Evolutionary conservation across 2,113 vertebrate genomes (phyloP).

Genomic region (Candoia aspera): DNA sequence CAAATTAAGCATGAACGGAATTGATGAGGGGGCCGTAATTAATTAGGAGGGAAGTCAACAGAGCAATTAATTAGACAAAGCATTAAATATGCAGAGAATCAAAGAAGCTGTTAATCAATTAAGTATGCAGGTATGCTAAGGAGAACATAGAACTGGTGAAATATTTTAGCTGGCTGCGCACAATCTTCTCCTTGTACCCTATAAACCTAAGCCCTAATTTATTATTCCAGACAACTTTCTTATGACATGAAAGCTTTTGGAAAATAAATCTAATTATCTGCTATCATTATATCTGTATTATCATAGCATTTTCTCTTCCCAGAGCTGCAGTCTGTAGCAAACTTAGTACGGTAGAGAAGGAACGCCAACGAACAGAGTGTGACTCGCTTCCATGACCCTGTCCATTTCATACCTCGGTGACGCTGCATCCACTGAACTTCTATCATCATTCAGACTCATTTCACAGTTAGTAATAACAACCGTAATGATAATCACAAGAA

Average conservation of each 20-base stretch:
- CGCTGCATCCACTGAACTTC: too few relatives aligned
- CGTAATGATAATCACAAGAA: neutral
- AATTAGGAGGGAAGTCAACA: conserved; percentile 60
- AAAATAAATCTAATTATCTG: conserved; percentile 21
- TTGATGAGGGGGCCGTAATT: conserved; percentile 63
- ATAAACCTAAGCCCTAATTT: neutral
- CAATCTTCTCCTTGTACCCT: neutral
- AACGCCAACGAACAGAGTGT: neutral
- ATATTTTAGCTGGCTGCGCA: conserved; percentile 18
- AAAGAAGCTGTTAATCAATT: conserved; percentile 59
- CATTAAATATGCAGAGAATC: conserved; percentile 59
- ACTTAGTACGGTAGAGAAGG: neutral
- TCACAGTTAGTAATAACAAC: neutral
- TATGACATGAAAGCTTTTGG: conserved; percentile 6
- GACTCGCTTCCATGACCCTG: neutral
- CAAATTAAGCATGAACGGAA: conserved; percentile 61
- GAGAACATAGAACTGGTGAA: conserved; percentile 45
- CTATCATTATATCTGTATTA: accelerated
- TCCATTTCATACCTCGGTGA: neutral
- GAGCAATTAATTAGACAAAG: conserved; percentile 65
- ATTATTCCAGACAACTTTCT: conserved; percentile 15
- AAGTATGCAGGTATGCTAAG: conserved; percentile 55
- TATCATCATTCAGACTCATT: neutral
- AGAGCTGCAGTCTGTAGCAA: neutral
- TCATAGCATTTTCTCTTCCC: neutral